Evolutionary conservation across 2,888 invertebrate genomes (phyloP).

Genomic region (Arge pagana): DNA sequence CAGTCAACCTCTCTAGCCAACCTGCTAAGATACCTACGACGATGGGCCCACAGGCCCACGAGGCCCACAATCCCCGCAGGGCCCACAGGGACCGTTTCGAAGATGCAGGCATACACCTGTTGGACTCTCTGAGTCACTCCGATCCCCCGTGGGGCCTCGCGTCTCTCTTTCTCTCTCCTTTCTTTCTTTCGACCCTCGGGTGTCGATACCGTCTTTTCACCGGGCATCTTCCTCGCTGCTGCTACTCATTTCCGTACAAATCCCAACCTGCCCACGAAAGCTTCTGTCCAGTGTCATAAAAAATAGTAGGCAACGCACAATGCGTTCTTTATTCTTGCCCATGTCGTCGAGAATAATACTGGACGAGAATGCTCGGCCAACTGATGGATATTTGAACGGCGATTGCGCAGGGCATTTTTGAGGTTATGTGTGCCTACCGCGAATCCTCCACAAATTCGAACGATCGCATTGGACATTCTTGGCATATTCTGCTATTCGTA

Average conservation of each 20-base stretch:
- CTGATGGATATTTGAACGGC: too few relatives aligned
- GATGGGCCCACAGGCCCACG: too few relatives aligned
- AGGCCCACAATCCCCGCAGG: background rate
- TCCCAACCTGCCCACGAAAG: background rate
- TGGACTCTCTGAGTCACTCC: conserved; percentile 40
- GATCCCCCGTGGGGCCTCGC: conserved; percentile 35
- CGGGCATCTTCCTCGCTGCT: conserved; percentile 10
- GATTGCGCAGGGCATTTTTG: too few relatives aligned
- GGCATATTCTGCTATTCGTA: too few relatives aligned
- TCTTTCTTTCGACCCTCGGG: conserved; percentile 34
- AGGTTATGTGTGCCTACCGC: too few relatives aligned
- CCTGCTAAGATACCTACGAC: background rate
- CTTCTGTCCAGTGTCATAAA: too few relatives aligned
- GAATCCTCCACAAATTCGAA: too few relatives aligned
- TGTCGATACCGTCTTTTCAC: conserved; percentile 25
- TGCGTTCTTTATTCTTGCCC: too few relatives aligned
- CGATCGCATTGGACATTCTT: too few relatives aligned
- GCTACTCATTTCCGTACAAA: conserved; percentile 1
- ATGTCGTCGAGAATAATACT: too few relatives aligned
- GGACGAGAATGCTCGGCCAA: too few relatives aligned
- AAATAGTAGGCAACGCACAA: too few relatives aligned
- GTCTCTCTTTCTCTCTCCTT: conserved; percentile 23
- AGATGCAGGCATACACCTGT: conserved; percentile 41
- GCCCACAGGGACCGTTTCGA: conserved; percentile 13
- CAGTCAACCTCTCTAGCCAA: background rate